Conservation (phyloP, 2,797 vertebrate genomes). For the Harpagifer antarcticus region DNA sequence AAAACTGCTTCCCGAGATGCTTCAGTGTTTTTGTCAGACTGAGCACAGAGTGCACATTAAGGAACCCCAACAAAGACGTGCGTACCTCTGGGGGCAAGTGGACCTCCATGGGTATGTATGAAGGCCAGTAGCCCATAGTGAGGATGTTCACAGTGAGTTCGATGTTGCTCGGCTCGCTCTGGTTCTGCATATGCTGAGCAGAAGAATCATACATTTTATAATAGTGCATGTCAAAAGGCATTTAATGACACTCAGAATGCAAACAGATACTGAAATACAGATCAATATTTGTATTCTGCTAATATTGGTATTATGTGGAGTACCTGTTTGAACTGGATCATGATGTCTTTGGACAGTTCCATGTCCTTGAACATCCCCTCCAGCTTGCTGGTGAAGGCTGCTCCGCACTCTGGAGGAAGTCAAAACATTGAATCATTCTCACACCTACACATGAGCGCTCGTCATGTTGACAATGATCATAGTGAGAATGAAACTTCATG, state of each 20-base stretch:
- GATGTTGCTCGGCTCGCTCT: slow-evolving; percentile 98
- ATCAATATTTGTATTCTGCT: background rate
- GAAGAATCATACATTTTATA: slow-evolving; percentile 17
- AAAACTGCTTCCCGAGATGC: background rate
- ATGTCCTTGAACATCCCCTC: slow-evolving; percentile 99
- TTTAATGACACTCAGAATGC: background rate
- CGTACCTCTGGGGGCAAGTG: slow-evolving; percentile 95
- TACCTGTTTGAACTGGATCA: slow-evolving; percentile 99
- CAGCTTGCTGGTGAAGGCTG: slow-evolving; percentile 98
- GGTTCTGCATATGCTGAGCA: slow-evolving; percentile 97
- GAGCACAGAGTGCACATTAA: background rate
- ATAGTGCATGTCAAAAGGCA: background rate
- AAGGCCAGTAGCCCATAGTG: slow-evolving; percentile 99
- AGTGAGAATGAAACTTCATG: too few species aligned
- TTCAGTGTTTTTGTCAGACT: background rate
- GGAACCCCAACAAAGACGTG: background rate
- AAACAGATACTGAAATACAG: background rate
- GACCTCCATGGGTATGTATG: slow-evolving; percentile 98
- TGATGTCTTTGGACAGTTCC: slow-evolving; percentile 99
- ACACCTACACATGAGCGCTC: background rate
- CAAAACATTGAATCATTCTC: slow-evolving; percentile 25
- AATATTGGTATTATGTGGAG: background rate
- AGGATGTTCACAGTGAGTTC: slow-evolving; percentile 99
- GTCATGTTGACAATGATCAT: background rate
- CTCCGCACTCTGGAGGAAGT: slow-evolving; percentile 92